Evolutionary conservation across 92 coral and sea anemone genomes (phyloP).

Genomic region (Palythoa grandiflora): DNA sequence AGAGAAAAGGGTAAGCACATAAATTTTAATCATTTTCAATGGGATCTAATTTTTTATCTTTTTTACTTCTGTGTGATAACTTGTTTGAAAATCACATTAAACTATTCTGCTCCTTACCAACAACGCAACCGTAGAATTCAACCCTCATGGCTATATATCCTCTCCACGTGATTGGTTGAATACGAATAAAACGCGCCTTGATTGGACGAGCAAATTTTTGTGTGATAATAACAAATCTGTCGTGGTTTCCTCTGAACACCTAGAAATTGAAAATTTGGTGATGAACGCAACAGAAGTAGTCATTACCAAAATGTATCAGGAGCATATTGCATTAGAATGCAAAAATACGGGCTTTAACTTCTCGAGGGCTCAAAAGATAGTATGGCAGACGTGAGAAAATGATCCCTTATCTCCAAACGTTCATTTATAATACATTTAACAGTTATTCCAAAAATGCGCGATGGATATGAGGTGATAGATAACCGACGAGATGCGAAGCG

Average conservation of each 20-base stretch:
- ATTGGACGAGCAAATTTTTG: slow-evolving; percentile 31
- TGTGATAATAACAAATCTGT: slow-evolving; percentile 27
- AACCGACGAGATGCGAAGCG: too few species aligned
- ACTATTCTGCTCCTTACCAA: neutral
- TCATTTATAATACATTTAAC: too few species aligned
- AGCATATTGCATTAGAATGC: neutral
- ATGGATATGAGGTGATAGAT: too few species aligned
- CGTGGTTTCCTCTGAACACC: slow-evolving; percentile 42
- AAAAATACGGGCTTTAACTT: too few species aligned
- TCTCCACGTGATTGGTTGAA: slow-evolving; percentile 25
- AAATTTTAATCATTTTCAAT: too few species aligned
- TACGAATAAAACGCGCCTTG: slow-evolving; percentile 17
- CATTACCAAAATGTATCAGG: neutral
- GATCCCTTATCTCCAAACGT: too few species aligned
- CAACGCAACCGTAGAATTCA: slow-evolving; percentile 35
- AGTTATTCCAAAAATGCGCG: too few species aligned
- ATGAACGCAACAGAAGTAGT: neutral
- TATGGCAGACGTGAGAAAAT: too few species aligned
- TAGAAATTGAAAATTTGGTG: neutral
- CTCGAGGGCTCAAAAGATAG: too few species aligned
- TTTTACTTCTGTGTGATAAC: too few species aligned
- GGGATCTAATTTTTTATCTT: too few species aligned
- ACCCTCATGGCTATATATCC: slow-evolving; percentile 40
- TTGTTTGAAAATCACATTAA: neutral
- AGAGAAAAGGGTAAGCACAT: too few species aligned